Evolutionary conservation across 1,140 invertebrate genomes (phyloP), one percentile per base, ranked within the genome.

Genomic region (Drosophila quadrilineata): DNA sequence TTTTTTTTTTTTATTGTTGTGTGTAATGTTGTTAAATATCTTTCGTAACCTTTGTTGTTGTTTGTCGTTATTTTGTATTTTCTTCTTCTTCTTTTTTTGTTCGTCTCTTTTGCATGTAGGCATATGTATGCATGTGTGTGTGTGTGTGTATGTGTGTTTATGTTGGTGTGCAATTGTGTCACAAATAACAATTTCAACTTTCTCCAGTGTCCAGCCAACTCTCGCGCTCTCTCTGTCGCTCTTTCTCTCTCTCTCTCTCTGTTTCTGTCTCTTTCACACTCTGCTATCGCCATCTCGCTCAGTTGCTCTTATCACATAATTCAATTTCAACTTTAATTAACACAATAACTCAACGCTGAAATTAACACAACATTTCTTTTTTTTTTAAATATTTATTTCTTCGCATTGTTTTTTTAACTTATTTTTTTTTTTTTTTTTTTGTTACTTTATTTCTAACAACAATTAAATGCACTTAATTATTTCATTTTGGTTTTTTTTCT

Each of bases 321-420:
- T 62, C 24, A 53, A 53, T 62, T 49, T n/a, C 29, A 59, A 9
- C 14, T 12, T 12, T 28, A 41, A 54, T 46, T 50, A 36, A 45
- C 53, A 56, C 53, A 45, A 49, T 64, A 43, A 53, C 38, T n/a
- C n/a, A n/a, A n/a, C n/a, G n/a, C n/a, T 45, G 4, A 43, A 58
- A 64, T 70, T 70, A 68, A 43, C 53, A 64, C 66, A 67, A 21
- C 6, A 28, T 14, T 59, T 57, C 35, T 46, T 46, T 46, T 46
- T 46, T 46, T 46, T 24, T 28, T 16, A 16, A 49, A n/a, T n/a
- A n/a, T n/a, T n/a, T n/a, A n/a, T n/a, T n/a, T n/a, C n/a, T n/a
- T n/a, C n/a, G n/a, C n/a, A n/a, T n/a, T n/a, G n/a, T 49, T 41
- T 45, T 17, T 43, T 31, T 16, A 54, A 45, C 14, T 43, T 9